Base-by-base conservation (phyloP, 2,113 vertebrate genomes). In the Rhinichthys klamathensis region DNA sequence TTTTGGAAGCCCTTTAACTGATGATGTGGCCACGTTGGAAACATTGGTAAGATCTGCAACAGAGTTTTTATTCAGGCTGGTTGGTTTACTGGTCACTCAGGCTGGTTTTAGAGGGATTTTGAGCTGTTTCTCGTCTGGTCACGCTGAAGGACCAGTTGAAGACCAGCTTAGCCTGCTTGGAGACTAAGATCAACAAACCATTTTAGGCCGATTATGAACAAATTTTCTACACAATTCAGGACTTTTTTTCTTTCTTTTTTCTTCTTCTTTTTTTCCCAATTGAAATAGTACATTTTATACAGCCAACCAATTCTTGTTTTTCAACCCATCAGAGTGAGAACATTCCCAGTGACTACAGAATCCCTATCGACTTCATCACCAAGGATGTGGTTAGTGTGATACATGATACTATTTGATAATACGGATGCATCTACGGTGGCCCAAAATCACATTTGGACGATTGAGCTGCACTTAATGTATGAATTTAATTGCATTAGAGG, bases 271-370 rank as follows among this genome's bases (percentile, higher is more conserved):
- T 41, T 41, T 38, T 38, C 30, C 15, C 7, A 21, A 21, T 54
- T 54, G 12, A 16, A 51, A 16, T 51, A 3, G 18, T 56, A 23
- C 18, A 23, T 56, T 56, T 56, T 70, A 11, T n/a, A 41, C 21
- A 69, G 18, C 65, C 30, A 70, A 70, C 41, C n/a, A 32, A 21
- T 76, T 76, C 1, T 54, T 54, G 46, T 76, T 76, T 54, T 27
- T 27, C 0, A 76, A 76, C 10, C 21, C 6, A 72, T 41, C 87
- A 92, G 91, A 92, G 89, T 87, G 86, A 90, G 77, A 91, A 92
- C 51, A 90, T 92, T 83, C 91, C 91, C 63, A 86, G 83, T 44
- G 90, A 92, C 81, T 92, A 92, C 86, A 89, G 51, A 77, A 91
- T 92, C 77, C 79, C 87, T 30, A 35, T 92, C 5, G 60, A 51